phyloP scores from a whole-genome alignment of 2,113 vertebrate genomes.

The Nibea albiflora region DNA sequence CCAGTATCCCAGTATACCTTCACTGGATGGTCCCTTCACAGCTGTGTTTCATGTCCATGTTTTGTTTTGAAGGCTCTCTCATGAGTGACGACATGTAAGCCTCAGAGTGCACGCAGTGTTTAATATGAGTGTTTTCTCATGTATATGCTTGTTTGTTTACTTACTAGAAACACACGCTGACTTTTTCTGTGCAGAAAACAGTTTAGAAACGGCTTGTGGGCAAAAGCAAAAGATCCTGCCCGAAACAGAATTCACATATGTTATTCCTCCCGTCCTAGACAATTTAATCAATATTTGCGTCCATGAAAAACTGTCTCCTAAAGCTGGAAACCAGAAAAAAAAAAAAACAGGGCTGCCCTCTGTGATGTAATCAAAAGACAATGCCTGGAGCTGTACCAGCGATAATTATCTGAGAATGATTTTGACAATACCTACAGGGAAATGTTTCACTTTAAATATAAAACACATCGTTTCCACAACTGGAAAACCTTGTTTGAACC shows the following conservation, averaged over 20 bases:
- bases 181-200: neutral
- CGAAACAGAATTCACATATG: conserved; percentile 65
- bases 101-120: neutral
- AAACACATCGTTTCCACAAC: neutral
- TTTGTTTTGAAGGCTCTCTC: neutral
- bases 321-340: conserved; percentile 53
- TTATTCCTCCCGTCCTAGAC: conserved; percentile 66
- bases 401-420: conserved; percentile 46
- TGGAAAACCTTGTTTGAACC: neutral
- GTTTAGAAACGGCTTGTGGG: conserved; percentile 35
- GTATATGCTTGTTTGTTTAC: conserved; percentile 1
- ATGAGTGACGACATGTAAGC: conserved; percentile 1
- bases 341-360: conserved; percentile 41
- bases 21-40: conserved; percentile 23
- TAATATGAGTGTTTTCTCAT: neutral
- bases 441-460: conserved; percentile 30
- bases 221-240: conserved; percentile 49
- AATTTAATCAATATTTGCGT: conserved; percentile 74
- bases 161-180: neutral
- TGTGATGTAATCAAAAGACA: conserved; percentile 75
- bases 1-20: conserved; percentile 7
- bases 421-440: conserved; percentile 16
- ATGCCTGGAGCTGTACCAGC: conserved; percentile 34
- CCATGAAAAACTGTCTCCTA: conserved; percentile 75
- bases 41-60: neutral